phyloP scores from a whole-genome alignment of 2,113 vertebrate genomes.

The Lepus americanus region DNA sequence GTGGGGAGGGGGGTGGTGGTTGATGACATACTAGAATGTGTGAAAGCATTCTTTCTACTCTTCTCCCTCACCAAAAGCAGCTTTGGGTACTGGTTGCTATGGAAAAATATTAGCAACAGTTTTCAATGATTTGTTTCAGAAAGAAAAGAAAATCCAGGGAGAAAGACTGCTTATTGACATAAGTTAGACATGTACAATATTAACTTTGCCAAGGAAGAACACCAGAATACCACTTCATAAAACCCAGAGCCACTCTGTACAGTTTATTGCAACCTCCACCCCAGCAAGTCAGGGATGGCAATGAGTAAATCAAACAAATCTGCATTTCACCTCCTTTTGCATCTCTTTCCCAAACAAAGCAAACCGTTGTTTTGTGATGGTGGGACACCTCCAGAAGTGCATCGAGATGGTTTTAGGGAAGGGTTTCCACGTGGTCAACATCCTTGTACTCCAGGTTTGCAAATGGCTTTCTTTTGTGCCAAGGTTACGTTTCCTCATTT shows the following conservation, averaged over 20 bases:
- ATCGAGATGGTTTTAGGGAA: background rate
- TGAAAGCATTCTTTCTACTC: background rate
- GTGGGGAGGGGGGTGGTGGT: too few species aligned
- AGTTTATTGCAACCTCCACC: slow-evolving; percentile 43
- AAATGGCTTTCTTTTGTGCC: background rate
- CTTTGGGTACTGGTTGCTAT: background rate
- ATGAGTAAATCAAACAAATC: background rate
- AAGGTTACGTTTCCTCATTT: background rate
- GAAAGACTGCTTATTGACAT: background rate
- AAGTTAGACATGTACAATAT: background rate
- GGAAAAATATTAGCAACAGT: slow-evolving; percentile 20
- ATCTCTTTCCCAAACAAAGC: background rate
- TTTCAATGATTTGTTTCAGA: background rate
- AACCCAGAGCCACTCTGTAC: slow-evolving; percentile 21
- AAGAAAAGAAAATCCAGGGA: background rate
- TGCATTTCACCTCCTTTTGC: background rate
- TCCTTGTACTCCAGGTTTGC: background rate
- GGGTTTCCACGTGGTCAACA: background rate
- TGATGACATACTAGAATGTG: background rate
- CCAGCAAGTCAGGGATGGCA: background rate
- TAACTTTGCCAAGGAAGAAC: slow-evolving; percentile 13
- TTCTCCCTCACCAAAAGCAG: background rate
- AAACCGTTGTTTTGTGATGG: background rate
- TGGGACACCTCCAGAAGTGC: background rate
- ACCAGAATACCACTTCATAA: background rate